Conservation (phyloP, 35 echinoderm and acorn worm genomes). For the Apostichopus californicus region DNA sequence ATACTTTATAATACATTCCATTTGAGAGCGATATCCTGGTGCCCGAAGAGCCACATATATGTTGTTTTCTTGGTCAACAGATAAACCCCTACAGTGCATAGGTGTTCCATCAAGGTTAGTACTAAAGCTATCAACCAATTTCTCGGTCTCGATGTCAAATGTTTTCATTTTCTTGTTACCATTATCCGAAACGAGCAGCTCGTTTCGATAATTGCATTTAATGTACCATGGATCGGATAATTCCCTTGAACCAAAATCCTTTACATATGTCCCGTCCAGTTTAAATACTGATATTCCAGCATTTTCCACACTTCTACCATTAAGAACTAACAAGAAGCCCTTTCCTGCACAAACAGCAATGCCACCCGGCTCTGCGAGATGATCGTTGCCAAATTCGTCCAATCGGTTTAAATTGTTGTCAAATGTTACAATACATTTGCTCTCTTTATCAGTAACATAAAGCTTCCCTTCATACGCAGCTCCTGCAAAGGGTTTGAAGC, state of each 20-base stretch:
- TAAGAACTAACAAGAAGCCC: background rate
- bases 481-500: background rate
- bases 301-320: background rate
- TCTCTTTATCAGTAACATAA: background rate
- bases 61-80: background rate
- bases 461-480: background rate
- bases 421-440: background rate
- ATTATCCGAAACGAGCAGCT: background rate
- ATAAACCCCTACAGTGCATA: background rate
- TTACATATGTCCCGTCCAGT: background rate
- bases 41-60: background rate
- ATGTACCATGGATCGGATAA: background rate
- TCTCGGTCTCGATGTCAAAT: background rate
- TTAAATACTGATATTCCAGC: background rate
- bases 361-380: background rate
- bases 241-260: background rate
- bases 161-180: background rate
- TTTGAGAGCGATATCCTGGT: constrained; percentile 17
- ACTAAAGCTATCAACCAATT: constrained; percentile 9
- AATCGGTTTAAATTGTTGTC: background rate
- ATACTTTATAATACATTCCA: constrained; percentile 34
- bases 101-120: background rate
- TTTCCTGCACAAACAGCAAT: background rate
- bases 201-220: background rate
- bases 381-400: background rate